A percentile compares a stretch with the other conserved stretches of the same genome.
phyloP scores from a whole-genome alignment of 2,888 invertebrate genomes.

The Caenorhabditis imperialis region DNA sequence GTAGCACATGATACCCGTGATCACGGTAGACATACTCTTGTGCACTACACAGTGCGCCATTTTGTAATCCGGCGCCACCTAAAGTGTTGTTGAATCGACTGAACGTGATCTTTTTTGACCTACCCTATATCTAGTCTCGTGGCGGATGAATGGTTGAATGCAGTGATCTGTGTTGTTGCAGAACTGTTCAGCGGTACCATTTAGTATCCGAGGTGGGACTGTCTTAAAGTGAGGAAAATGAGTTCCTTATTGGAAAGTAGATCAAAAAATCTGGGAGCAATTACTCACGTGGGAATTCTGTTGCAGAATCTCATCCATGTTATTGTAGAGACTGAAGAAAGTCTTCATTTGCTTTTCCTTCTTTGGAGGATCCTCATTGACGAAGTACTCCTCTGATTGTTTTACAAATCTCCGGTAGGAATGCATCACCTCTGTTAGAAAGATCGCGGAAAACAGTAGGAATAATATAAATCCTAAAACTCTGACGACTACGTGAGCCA shows the following conservation, averaged over 20 bases:
- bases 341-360: constrained; percentile 25
- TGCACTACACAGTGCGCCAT: constrained; percentile 70
- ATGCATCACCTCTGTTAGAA: constrained; percentile 34
- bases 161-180: constrained; percentile 60
- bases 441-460: constrained; percentile 16
- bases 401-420: constrained; percentile 14
- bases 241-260: too few species aligned
- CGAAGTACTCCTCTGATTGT: constrained; percentile 16
- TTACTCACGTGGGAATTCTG: constrained; percentile 57
- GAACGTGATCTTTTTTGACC: constrained; percentile 8
- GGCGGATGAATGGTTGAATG: constrained; percentile 52
- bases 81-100: too few species aligned
- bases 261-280: too few species aligned
- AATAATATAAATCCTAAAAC: constrained; percentile 35
- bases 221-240: constrained; percentile 36
- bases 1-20: constrained; percentile 69
- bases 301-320: constrained; percentile 46
- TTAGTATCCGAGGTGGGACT: constrained; percentile 45
- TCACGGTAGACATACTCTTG: constrained; percentile 72
- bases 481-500: constrained; percentile 25
- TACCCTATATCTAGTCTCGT: constrained; percentile 66
- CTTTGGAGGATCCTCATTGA: neutral
- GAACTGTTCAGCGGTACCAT: constrained; percentile 49
- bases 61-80: constrained; percentile 66
- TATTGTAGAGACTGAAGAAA: constrained; percentile 43